A percentile compares a stretch with the other conserved stretches of the same genome.
Evolutionary conservation across 2,113 vertebrate species (phyloP).

Genomic region (Cettia cetti): DNA sequence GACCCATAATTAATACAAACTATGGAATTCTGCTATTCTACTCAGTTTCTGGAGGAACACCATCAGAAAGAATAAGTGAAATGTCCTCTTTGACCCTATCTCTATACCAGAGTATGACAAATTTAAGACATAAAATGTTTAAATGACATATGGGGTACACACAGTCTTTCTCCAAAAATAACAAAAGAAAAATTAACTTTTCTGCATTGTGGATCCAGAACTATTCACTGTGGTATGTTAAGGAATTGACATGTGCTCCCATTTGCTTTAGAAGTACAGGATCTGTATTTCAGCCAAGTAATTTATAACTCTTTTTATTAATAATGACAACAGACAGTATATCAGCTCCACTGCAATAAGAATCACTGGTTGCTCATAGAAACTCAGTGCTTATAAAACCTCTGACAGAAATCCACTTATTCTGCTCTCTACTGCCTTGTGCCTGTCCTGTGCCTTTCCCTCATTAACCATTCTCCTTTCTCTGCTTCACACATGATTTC

Average conservation of each 20-base stretch:
- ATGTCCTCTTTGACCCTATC: not conserved
- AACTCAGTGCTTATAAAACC: not conserved
- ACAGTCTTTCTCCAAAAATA: not conserved
- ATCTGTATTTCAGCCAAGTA: not conserved
- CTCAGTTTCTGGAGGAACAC: not conserved
- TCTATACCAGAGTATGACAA: not conserved
- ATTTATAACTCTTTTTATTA: conserved; percentile 13
- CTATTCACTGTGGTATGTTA: not conserved
- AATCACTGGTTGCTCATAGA: conserved; percentile 4
- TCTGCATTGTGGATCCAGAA: not conserved
- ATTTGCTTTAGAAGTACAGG: not conserved
- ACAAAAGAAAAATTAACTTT: not conserved
- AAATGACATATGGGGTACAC: not conserved
- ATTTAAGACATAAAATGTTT: not conserved
- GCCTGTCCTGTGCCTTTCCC: not conserved
- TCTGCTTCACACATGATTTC: not conserved
- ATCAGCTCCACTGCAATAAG: conserved; percentile 18
- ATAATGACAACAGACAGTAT: conserved; percentile 1
- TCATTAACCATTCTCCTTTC: not conserved
- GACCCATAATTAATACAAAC: conserved; percentile 43
- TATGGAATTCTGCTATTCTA: not conserved
- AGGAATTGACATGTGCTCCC: not conserved
- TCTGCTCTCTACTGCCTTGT: not conserved
- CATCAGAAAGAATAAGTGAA: not conserved
- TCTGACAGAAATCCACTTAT: not conserved